phyloP scores from a whole-genome alignment of 2,113 vertebrate species.

The Apistogramma diplotaenia region DNA sequence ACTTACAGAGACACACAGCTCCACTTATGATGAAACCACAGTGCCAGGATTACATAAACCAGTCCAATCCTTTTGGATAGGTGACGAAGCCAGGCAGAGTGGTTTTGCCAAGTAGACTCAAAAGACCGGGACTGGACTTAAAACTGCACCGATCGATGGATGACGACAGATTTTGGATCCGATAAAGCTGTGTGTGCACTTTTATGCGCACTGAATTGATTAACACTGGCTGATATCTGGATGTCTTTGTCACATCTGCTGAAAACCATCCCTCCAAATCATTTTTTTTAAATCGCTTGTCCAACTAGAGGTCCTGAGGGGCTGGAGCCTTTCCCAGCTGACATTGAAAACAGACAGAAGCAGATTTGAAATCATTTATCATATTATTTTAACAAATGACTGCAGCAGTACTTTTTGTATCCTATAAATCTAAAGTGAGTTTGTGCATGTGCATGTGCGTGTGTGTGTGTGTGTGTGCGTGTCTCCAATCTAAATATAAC shows the following conservation, averaged over 20 bases:
- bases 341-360: background rate
- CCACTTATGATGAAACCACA: background rate
- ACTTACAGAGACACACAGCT: background rate
- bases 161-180: background rate
- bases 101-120: background rate
- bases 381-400: background rate
- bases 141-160: constrained; percentile 8
- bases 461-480: background rate
- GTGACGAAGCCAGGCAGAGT: background rate
- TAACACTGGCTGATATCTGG: background rate
- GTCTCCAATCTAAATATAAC: background rate
- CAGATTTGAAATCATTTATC: constrained; percentile 10
- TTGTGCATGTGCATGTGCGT: too few relatives aligned
- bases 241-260: constrained; percentile 16
- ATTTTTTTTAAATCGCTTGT: background rate
- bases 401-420: background rate
- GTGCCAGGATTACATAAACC: constrained; percentile 23
- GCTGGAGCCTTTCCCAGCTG: background rate
- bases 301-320: background rate
- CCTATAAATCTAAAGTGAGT: background rate
- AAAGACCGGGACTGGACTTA: background rate
- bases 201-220: background rate
- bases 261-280: background rate
- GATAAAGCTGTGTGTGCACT: background rate
- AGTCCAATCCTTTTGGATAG: constrained; percentile 17